Base-by-base conservation (phyloP, 2,888 invertebrate species). In the Callimorpha dominula region DNA sequence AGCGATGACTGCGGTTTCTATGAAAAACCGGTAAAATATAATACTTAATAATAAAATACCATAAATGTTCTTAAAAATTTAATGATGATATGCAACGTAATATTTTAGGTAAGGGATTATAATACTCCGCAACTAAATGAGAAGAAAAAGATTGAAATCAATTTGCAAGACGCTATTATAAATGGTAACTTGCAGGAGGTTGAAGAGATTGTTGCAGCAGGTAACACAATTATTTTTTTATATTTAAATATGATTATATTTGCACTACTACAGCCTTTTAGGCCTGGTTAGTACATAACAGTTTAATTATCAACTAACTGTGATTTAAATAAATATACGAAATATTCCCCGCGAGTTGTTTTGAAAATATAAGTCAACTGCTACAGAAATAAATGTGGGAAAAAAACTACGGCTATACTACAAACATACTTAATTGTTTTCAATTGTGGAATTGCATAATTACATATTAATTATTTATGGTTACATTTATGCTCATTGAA, bases 1-100 rank as follows among this genome's bases (percentile, higher is more conserved):
- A 93, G 91, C 78, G 94, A 94, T 72, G 93, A 93, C 71, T 93
- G 89, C 80, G 92, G 91, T 54, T 94, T 90, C 85, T 91, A 86
- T 78, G 90, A 94, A 67, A 91, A 88, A 81, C 91, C 92, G 89
- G 95, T 95, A 88, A 42, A 7, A 60, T 12, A 40, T 3, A 20
- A 8, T 17, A 31, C 31, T 31, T 31, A 31, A 31, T 1, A 31
- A 42, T 68, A 52, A 54, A n/a, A 15, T 67, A 54, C 11, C 52
- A 46, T 31, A 20, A 12, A 60, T 60, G 14, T 31, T 11, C 6
- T 3, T 14, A 31, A 31, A 60, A 31, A 60, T 20, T 11, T 12
- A 31, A 12, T 31, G 2, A 31, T 60, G 12, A 57, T 57, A 57
- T 57, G n/a, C 12, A 6, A 12, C 20, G 8, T 31, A 20, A 12